Base-by-base conservation (phyloP, 2,113 vertebrate species). In the Platichthys stellatus region DNA sequence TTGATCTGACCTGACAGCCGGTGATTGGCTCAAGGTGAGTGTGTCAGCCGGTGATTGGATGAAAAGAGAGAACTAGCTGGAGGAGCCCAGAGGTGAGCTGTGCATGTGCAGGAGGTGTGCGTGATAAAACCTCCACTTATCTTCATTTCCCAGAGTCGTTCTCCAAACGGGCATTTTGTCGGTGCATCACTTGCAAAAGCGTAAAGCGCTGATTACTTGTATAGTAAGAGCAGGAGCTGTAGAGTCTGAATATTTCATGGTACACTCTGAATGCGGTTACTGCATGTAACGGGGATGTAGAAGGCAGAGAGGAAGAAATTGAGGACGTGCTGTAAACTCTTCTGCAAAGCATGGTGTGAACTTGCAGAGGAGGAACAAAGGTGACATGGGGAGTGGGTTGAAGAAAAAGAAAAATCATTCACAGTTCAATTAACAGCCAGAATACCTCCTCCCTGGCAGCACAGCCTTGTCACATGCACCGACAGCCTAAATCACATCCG, bases 351-450 rank as follows among this genome's bases (percentile, higher is more conserved):
- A n/a, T 24, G 54, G 40, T 60, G 62, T 66, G 63, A 83, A 83
- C 53, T 13, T 35, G 61, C 65, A 78, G 76, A 68, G 24, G 47
- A 76, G 24, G 47, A 76, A 54, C 47, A 77, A 5, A 45, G 40
- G 49, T 26, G 59, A 80, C 58, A n/a, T 2, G 21, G 21, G 47
- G 17, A 43, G 69, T 76, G 74, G 62, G 76, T 62, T n/a, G n/a
- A 54, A 64, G 74, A 59, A 80, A 79, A 80, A 80, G 81, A 53
- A 31, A 31, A 31, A 31, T 31, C 31, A 80, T 87, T 88, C 76
- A 78, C 88, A 88, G 80, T 73, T 75, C 81, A 92, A 89, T 91
- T 90, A 90, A 74, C 78, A 84, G 78, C 28, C 58, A 76, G 69
- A 82, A 76, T 75, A 74, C 80, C 76, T 72, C 75, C 69, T 54